Base-by-base conservation (phyloP, 1,140 invertebrate species). In the Drosophila pallidifrons region DNA sequence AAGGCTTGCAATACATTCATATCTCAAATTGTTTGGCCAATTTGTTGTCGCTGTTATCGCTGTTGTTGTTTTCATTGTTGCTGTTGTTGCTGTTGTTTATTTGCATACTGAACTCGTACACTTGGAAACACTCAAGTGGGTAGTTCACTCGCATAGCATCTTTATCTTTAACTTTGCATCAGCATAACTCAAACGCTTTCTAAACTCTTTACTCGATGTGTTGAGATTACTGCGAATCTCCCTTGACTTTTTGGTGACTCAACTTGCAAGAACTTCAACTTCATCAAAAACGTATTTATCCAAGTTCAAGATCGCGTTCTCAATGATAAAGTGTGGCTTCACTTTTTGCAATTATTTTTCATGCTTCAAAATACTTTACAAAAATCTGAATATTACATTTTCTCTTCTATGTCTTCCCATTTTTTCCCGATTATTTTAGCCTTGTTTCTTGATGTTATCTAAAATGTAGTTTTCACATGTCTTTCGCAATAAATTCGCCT, bases 1-100 rank as follows among this genome's bases (percentile, higher is more conserved):
- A 88, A 88, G 83, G 76, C 83, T 77, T 75, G 80, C 15, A 49
- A 32, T 52, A 51, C 8, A n/a, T 61, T 60, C 41, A 38, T 16
- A 41, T 64, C 32, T 52, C 10, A 43, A 57, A 43, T 41, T 57
- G 32, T 11, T 57, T 57, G 13, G 16, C 16, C 15, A 25, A 28
- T 45, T 47, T 60, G 43, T 16, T 60, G 28, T 60, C 32, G 13
- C 20, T 25, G 58, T 47, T 47, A n/a, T 13, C 38, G 38, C 4
- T 25, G 43, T 47, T 47, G 20, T 13, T 38, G 25, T 25, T 25
- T 25, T 25, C 28, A n/a, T 25, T 25, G 20, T 25, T 25, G 20
- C 3, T 45, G 57, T 45, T 59, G 41, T n/a, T 55, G 35, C 1
- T 55, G 35, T 1, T 46, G 20, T 13, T 57, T 57, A 57, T 57